Base-by-base conservation (phyloP, 1,140 invertebrate genomes). In the Chelonus insularis region DNA sequence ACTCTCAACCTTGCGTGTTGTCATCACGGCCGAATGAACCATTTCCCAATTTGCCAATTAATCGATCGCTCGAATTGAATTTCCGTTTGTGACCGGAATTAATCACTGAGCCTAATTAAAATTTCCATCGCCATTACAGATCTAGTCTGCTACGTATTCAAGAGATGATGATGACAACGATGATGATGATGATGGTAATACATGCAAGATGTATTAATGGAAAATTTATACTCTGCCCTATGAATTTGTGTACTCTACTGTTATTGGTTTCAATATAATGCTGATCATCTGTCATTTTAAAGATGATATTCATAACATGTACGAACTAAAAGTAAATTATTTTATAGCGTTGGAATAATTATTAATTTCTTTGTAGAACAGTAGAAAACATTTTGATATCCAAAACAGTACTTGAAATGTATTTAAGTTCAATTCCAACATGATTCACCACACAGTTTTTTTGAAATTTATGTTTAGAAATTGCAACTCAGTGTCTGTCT, bases 151-250 rank as follows among this genome's bases (percentile, higher is more conserved):
- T 23, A 25, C 8, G 39, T 50, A n/a, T 45, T 32, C 18, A 16
- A 55, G 21, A 18, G 36, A 55, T 55, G 36, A 23, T 37, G 36
- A 37, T 55, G 36, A 23, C 11, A 9, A 37, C 12, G 36, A 37
- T 37, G 36, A 37, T 37, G 8, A 45, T 45, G 41, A 45, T 18
- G 41, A 45, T 45, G 41, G 14, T 45, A 14, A 45, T 45, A 14
- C 41, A 45, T 41, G 14, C 25, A 11, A 57, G 39, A 41, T 41
- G 23, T 21, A 57, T 57, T 45, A 57, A 45, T 57, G 39, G 55
- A 25, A n/a, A 41, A 57, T 43, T 57, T 45, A 57, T 57, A 45
- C 41, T 55, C 21, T 29, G 23, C 39, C 14, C 29, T 39, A 57
- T 57, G 39, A 57, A 57, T 57, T 57, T 52, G 9, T 34, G 34